Base-by-base conservation (phyloP, 1,140 invertebrate species). In the Anoplophora glabripennis region DNA sequence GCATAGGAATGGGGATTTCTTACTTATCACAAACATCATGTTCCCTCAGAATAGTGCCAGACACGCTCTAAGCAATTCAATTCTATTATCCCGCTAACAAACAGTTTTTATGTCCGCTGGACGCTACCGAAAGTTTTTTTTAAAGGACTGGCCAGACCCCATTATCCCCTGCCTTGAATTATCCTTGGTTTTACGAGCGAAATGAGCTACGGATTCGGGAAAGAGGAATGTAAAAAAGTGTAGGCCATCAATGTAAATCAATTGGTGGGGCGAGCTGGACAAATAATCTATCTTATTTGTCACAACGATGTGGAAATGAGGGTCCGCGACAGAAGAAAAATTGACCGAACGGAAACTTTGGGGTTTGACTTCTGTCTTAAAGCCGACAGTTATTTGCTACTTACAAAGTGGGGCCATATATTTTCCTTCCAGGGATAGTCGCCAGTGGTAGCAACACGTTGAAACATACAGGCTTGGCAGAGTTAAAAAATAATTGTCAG, bases 251-350 rank as follows among this genome's bases (percentile, higher is more conserved):
- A 69, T 69, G 68, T 69, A 67, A 69, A 69, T 69, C 68, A 69
- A 69, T 69, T 67, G 68, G 45, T 51, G 46, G 61, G 55, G 49
- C 57, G 51, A 64, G 42, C 57, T 58, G 65, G 63, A 69, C 68
- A 66, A 69, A 67, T 65, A 65, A 65, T 67, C 65, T 57, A 53
- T 67, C 65, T 64, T 67, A 67, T 67, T 69, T 69, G 68, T 67
- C 68, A 67, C 46, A 53, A 59, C 64, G 58, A 69, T 67, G 60
- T 63, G 61, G 53, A 69, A 69, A 67, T 66, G 56, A 69, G 67
- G 68, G 68, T 67, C 60, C 58, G 40, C 41, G 48, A 33, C 52
- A 58, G 42, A 66, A 64, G 60, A 69, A 69, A 69, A 69, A 69
- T 65, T 64, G 59, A 45, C 54, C 46, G 61, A 58, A 62, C 17